A percentile compares a stretch with the other conserved stretches of the same genome.
Conservation (phyloP, 2,113 vertebrate genomes). For the Platichthys flesus region DNA sequence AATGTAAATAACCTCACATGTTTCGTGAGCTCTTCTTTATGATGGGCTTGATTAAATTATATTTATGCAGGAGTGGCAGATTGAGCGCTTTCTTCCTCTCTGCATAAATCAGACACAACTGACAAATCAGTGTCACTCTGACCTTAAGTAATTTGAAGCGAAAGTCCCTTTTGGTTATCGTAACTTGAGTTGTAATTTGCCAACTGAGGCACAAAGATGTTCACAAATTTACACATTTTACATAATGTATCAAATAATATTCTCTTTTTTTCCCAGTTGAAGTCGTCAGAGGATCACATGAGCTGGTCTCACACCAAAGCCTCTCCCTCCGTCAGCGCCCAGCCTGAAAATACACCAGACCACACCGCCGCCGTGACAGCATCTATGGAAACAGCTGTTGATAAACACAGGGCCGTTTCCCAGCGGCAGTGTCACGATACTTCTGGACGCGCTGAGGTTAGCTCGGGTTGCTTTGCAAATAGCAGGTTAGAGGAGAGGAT, state of each 20-base stretch:
- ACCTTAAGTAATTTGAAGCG: no score
- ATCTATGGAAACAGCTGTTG: conserved; percentile 69
- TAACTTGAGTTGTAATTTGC: neutral
- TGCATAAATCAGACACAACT: neutral
- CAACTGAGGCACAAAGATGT: neutral
- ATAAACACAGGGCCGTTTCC: conserved; percentile 69
- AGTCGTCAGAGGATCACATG: conserved; percentile 34
- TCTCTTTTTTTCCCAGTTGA: conserved; percentile 58
- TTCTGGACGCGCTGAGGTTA: conserved; percentile 60
- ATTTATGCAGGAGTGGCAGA: neutral
- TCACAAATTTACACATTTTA: no score
- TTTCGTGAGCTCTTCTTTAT: neutral
- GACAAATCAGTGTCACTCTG: no score
- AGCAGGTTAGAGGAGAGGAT: conserved; percentile 59
- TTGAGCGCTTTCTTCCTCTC: neutral
- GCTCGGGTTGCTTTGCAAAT: conserved; percentile 68
- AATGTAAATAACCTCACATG: neutral
- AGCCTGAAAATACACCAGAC: conserved; percentile 62
- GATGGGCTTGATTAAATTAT: neutral
- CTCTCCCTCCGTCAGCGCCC: conserved; percentile 28
- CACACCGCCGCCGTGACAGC: conserved; percentile 19
- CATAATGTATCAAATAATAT: no score
- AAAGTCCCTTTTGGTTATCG: neutral
- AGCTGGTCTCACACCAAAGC: conserved; percentile 32
- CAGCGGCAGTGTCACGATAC: conserved; percentile 45